Base-by-base conservation (phyloP, 1,140 invertebrate genomes). In the Drosophila punjabiensis region DNA sequence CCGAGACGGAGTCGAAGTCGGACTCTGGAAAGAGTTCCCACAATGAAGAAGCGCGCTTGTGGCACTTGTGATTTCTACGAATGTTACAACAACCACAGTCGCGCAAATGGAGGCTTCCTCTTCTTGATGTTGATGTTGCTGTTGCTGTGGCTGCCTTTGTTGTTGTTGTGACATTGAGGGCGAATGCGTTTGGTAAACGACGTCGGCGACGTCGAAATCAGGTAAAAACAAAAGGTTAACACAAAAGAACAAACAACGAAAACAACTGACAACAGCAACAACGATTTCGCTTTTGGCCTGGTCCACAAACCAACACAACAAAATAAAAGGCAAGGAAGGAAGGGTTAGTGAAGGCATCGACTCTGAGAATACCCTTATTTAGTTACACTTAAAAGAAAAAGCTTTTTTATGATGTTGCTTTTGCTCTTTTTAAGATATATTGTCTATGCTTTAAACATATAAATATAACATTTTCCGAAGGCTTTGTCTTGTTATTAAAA, bases 181-280 rank as follows among this genome's bases (percentile, higher is more conserved):
- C 86, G 86, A 90, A 87, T 87, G 84, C 84, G 83, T 87, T 87
- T 87, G 79, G 83, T 88, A 87, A 87, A 68, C 82, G 69, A 79
- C 68, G 59, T 74, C 78, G 56, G 56, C 77, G 63, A 80, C 74
- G 70, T 80, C 71, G 85, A 89, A 89, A 89, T 90, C 85, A 89
- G 85, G 85, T 89, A 89, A 90, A 89, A 89, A 89, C 85, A 90
- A 89, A 89, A 89, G 85, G 85, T 89, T 89, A 89, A 89, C 85
- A 89, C 71, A 88, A 81, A 88, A 88, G 85, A 90, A 89, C 86
- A 90, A 89, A 89, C 85, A 89, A 88, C 85, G 80, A 81, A 78
- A 71, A 84, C 82, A 79, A 81, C 81, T 76, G 71, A 71, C 64
- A 80, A 69, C 82, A 69, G 79, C 73, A 85, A 82, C 79, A 84